phyloP scores from a whole-genome alignment of 2,888 invertebrate species.

The Cheilosia vulpina region DNA sequence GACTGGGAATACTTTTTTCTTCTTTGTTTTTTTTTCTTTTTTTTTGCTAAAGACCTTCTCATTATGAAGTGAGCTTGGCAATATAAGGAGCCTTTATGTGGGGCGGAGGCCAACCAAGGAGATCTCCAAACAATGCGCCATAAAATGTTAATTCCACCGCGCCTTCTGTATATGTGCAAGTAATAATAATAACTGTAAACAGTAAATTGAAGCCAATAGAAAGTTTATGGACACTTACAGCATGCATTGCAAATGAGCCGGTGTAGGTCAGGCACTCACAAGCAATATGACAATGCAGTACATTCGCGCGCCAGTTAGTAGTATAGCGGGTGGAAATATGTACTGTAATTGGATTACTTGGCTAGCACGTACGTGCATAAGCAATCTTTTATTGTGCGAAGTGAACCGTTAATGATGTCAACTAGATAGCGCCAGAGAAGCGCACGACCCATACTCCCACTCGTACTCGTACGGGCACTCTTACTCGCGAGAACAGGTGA shows the following conservation, averaged over 20 bases:
- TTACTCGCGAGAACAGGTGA: constrained; percentile 16
- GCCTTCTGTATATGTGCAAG: not conserved
- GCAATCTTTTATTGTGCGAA: constrained; percentile 66
- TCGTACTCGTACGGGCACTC: not conserved
- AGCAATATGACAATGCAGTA: constrained; percentile 33
- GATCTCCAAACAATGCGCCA: constrained; percentile 55
- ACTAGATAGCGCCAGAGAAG: constrained; percentile 40
- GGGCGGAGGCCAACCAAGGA: constrained; percentile 20
- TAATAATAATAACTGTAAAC: constrained; percentile 72
- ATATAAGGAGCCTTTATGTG: constrained; percentile 59
- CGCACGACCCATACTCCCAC: not conserved
- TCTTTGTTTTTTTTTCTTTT: not conserved
- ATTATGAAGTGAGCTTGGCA: constrained; percentile 66
- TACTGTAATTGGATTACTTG: constrained; percentile 67
- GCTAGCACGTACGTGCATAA: constrained; percentile 67
- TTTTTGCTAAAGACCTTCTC: constrained; percentile 54
- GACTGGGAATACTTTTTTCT: not conserved
- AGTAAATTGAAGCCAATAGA: constrained; percentile 72
- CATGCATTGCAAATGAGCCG: constrained; percentile 61
- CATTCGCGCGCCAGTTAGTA: not conserved
- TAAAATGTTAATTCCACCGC: constrained; percentile 68
- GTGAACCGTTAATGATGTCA: constrained; percentile 65
- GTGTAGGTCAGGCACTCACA: constrained; percentile 1
- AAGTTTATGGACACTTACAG: constrained; percentile 73
- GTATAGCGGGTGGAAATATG: constrained; percentile 7